Conservation (phyloP, 30 jellyfish, hydroid and myxozoan species). For the Hydra vulgaris region DNA sequence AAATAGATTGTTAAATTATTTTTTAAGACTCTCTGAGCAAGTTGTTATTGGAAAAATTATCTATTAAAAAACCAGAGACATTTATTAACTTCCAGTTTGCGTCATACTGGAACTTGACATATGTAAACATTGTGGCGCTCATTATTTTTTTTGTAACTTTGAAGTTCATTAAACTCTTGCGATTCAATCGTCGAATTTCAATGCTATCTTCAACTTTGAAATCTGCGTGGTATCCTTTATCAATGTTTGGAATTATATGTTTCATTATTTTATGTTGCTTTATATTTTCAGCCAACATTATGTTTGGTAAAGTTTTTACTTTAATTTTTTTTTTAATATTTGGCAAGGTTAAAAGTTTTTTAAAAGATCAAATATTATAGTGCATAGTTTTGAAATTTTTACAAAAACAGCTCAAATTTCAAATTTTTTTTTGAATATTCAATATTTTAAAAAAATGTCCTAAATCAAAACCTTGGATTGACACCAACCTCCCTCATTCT, state of each 20-base stretch:
- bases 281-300: slow-evolving; percentile 50
- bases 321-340: too few species aligned
- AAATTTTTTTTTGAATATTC: too few species aligned
- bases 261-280: slow-evolving; percentile 52
- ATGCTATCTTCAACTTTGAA: slow-evolving; percentile 80
- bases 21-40: slow-evolving; percentile 34
- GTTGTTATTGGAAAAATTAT: slow-evolving; percentile 50
- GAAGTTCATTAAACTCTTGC: slow-evolving; percentile 65
- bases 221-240: slow-evolving; percentile 80
- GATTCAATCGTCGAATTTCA: slow-evolving; percentile 87
- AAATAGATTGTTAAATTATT: too few species aligned
- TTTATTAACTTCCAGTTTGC: slow-evolving; percentile 94
- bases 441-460: too few species aligned
- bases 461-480: too few species aligned
- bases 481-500: too few species aligned
- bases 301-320: too few species aligned
- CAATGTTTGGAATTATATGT: slow-evolving; percentile 66
- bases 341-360: too few species aligned
- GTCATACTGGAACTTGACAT: slow-evolving; percentile 75
- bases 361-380: too few species aligned
- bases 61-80: slow-evolving; percentile 53
- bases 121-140: slow-evolving; percentile 63
- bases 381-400: too few species aligned
- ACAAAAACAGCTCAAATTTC: too few species aligned
- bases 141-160: slow-evolving; percentile 80